phyloP scores from a whole-genome alignment of 2,113 vertebrate species.

The Helogale parvula region DNA sequence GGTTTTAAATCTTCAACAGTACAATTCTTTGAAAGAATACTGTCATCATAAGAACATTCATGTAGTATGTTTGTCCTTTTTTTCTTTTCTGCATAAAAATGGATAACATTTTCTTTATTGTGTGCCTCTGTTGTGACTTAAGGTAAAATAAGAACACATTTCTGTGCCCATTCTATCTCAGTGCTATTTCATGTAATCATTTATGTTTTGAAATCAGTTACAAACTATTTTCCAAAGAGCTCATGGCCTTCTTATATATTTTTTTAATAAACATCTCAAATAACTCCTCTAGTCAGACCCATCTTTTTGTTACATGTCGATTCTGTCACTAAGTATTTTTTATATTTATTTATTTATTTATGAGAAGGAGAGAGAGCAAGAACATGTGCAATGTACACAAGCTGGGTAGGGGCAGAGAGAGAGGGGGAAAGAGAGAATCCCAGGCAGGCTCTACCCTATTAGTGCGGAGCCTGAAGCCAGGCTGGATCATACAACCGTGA shows the following conservation, averaged over 20 bases:
- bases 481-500: not conserved
- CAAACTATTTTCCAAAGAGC: not conserved
- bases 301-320: not conserved
- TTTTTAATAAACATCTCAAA: not conserved
- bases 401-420: not conserved
- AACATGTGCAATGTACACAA: not conserved
- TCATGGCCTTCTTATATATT: not conserved
- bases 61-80: not conserved
- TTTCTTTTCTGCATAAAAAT: not conserved
- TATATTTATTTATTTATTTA: not conserved
- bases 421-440: not conserved
- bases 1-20: constrained; percentile 20
- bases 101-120: not conserved
- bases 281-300: not conserved
- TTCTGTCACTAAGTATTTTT: not conserved
- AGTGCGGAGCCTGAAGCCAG: not conserved
- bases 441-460: not conserved
- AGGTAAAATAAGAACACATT: not conserved
- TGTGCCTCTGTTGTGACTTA: not conserved
- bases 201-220: not conserved
- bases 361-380: not conserved
- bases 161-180: not conserved
- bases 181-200: not conserved
- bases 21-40: not conserved
- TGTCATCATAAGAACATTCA: not conserved